Conservation (phyloP, 2,113 vertebrate species). For the Nicator chloris region DNA sequence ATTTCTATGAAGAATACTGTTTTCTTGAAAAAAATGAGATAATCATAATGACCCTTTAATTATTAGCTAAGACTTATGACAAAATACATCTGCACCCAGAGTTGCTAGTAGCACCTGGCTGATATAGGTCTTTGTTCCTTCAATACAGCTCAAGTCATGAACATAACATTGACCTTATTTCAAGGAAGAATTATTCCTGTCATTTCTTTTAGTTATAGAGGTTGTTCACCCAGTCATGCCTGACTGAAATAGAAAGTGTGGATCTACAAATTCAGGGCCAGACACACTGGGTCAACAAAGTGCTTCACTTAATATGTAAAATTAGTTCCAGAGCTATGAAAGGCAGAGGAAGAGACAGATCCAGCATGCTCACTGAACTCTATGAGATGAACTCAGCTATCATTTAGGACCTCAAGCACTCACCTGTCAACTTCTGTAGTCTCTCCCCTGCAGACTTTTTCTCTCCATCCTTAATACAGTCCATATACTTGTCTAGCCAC, state of each 20-base stretch:
- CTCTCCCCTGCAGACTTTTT: background rate
- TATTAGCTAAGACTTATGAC: background rate
- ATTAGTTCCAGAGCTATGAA: slow-evolving; percentile 51
- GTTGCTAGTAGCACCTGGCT: background rate
- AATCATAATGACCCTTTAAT: background rate
- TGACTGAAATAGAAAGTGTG: slow-evolving; percentile 56
- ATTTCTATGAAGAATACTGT: background rate
- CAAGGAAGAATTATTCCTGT: slow-evolving; percentile 66
- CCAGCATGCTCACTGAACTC: background rate
- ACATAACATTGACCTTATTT: slow-evolving; percentile 64
- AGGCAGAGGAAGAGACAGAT: slow-evolving; percentile 25
- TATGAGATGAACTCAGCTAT: background rate
- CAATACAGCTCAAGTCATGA: slow-evolving; percentile 21
- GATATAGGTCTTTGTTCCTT: slow-evolving; percentile 36
- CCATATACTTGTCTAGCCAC: background rate
- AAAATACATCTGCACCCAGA: background rate
- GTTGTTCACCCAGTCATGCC: slow-evolving; percentile 44
- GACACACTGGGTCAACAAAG: background rate
- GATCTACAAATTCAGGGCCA: slow-evolving; percentile 61
- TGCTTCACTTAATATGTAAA: slow-evolving; percentile 63
- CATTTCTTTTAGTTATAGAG: slow-evolving; percentile 51
- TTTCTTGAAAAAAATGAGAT: slow-evolving; percentile 27
- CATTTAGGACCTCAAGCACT: background rate
- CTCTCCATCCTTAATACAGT: background rate
- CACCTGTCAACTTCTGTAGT: background rate